These are phyloP conservation scores for Peromyscus melanophrys DNA, from an alignment of 2,797 vertebrate species.

Conservation along the genomic window DNA sequence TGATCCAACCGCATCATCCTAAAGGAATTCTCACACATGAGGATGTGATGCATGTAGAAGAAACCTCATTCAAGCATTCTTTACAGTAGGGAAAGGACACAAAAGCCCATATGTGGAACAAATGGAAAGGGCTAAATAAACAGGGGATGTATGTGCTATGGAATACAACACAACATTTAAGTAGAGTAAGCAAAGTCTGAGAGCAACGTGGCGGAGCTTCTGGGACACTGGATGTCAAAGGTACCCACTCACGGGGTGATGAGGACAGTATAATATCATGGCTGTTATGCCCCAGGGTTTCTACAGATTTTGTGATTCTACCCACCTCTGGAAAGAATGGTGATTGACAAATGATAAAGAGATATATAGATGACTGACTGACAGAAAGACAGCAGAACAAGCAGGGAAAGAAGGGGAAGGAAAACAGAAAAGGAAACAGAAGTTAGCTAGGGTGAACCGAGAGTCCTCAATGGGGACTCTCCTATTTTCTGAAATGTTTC, in stretches of 20 bases:
- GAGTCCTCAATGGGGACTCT: background rate
- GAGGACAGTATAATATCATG: too few species aligned
- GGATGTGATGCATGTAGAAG: background rate
- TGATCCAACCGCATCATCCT: background rate
- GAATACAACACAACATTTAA: background rate
- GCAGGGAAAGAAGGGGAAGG: background rate
- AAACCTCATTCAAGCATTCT: background rate
- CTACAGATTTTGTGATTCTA: background rate
- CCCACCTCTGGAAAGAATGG: background rate
- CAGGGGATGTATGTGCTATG: background rate
- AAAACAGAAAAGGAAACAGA: background rate
- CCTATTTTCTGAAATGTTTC: background rate
- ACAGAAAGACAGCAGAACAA: background rate
- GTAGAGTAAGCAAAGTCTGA: background rate
- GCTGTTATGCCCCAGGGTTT: background rate
- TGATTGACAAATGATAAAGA: background rate
- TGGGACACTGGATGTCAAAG: background rate
- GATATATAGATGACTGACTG: background rate
- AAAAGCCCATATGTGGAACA: background rate
- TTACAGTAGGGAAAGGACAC: background rate
- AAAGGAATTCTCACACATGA: background rate
- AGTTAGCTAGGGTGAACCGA: background rate
- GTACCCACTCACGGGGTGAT: background rate
- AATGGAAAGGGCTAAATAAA: background rate
- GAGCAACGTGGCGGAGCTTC: background rate